Conservation (phyloP, 92 coral and sea anemone genomes). For the Virgularia gustaviana region DNA sequence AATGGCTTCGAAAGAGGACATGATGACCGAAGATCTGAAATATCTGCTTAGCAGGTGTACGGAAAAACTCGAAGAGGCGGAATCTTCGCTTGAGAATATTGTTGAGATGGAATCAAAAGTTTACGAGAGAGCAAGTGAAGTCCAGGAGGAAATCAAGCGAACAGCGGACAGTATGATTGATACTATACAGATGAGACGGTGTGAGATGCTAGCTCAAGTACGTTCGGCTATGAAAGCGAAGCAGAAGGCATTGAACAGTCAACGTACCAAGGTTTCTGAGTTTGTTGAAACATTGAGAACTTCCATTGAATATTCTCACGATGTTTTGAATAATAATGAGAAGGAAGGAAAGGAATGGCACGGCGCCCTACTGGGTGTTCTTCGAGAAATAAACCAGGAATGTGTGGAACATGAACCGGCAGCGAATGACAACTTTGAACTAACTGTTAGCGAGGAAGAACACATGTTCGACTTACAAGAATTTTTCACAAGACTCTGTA, state of each 20-base stretch:
- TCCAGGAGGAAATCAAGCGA: slow-evolving; percentile 14
- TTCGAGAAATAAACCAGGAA: slow-evolving; percentile 1
- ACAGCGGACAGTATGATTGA: slow-evolving; percentile 31
- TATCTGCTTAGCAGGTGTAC: slow-evolving; percentile 5
- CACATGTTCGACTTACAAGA: slow-evolving; percentile 25
- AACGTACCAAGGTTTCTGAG: neutral
- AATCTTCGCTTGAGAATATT: neutral
- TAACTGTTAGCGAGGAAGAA: slow-evolving; percentile 30
- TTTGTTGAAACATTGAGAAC: slow-evolving; percentile 8
- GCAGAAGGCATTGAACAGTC: slow-evolving; percentile 9
- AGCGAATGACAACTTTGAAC: slow-evolving; percentile 22
- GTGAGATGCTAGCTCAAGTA: slow-evolving; percentile 26
- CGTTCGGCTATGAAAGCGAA: slow-evolving; percentile 19
- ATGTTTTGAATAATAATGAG: slow-evolving; percentile 14
- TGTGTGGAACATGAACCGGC: slow-evolving; percentile 22
- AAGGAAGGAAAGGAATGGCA: slow-evolving; percentile 4
- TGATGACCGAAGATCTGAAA: neutral
- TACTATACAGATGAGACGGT: slow-evolving; percentile 9
- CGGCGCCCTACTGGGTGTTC: slow-evolving; percentile 5
- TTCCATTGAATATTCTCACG: slow-evolving; percentile 23
- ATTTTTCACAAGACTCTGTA: slow-evolving; percentile 38
- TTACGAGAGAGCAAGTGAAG: slow-evolving; percentile 9
- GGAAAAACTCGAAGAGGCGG: slow-evolving; percentile 21
- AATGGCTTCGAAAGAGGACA: slow-evolving; percentile 6
- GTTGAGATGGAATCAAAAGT: slow-evolving; percentile 15